These are phyloP conservation scores for Venustoraphidia nigricollis DNA, from an alignment of 2,888 invertebrate genomes.

Conservation along the genomic window DNA sequence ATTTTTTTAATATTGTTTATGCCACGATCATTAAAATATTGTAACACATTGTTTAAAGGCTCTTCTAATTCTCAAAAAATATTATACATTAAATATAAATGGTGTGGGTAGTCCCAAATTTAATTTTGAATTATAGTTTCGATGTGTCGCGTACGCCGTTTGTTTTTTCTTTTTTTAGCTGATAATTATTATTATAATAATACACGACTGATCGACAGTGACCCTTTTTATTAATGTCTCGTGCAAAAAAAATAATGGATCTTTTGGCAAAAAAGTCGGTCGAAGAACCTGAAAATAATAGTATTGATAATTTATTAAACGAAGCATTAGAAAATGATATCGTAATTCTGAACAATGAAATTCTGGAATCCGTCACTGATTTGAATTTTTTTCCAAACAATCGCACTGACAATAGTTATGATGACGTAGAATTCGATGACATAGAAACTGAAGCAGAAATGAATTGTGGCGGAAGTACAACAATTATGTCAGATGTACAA, in stretches of 20 bases:
- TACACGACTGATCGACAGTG: no score
- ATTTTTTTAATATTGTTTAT: neutral
- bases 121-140: neutral
- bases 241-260: conserved; percentile 1
- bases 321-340: neutral
- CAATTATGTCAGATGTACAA: no score
- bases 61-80: neutral
- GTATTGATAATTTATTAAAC: neutral
- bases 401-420: no score
- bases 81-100: neutral
- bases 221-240: no score
- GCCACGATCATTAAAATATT: neutral
- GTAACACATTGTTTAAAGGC: neutral
- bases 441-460: no score
- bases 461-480: no score
- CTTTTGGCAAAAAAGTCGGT: neutral
- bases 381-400: neutral
- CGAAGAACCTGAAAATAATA: neutral
- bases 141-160: neutral
- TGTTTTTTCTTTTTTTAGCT: neutral
- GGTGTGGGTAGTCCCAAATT: neutral
- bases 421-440: no score
- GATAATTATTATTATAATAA: no score
- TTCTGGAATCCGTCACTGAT: neutral
- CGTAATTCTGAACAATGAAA: neutral